Evolutionary conservation across 2,797 vertebrate genomes (phyloP).

Genomic region (Helostoma temminkii): DNA sequence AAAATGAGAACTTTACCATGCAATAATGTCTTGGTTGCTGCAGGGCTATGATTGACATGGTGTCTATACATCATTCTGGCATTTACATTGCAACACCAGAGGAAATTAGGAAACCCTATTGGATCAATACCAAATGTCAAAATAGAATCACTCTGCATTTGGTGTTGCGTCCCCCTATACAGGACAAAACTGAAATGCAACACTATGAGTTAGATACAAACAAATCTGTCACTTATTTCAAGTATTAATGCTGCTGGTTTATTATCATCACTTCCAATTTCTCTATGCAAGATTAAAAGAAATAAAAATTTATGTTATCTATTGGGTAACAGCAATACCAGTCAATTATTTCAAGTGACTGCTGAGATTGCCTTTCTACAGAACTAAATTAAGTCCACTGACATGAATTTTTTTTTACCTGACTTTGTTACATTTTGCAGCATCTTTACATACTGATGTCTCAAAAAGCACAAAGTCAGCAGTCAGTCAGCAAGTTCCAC

Average conservation of each 20-base stretch:
- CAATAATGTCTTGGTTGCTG: not conserved
- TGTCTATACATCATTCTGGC: not conserved
- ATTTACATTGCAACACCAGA: not conserved
- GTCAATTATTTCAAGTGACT: conserved; percentile 4
- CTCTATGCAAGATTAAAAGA: conserved; percentile 6
- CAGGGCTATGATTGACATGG: not conserved
- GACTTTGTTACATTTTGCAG: not conserved
- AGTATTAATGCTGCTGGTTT: conserved; percentile 13
- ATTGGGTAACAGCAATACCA: no score
- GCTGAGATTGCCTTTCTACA: not conserved
- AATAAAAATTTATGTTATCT: no score
- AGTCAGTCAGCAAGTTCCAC: not conserved
- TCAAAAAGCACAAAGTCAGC: not conserved
- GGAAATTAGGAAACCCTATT: not conserved
- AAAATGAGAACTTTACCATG: no score
- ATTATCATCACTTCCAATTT: not conserved
- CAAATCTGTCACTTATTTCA: conserved; percentile 2
- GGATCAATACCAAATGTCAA: no score
- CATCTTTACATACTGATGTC: not conserved
- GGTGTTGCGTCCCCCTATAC: no score
- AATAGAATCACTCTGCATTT: no score
- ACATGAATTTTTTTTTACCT: not conserved
- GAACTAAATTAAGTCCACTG: not conserved
- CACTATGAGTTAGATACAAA: no score
- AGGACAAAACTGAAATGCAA: not conserved